Evolutionary conservation across 2,888 invertebrate species (phyloP).

Genomic region (Drosophila ezoana): DNA sequence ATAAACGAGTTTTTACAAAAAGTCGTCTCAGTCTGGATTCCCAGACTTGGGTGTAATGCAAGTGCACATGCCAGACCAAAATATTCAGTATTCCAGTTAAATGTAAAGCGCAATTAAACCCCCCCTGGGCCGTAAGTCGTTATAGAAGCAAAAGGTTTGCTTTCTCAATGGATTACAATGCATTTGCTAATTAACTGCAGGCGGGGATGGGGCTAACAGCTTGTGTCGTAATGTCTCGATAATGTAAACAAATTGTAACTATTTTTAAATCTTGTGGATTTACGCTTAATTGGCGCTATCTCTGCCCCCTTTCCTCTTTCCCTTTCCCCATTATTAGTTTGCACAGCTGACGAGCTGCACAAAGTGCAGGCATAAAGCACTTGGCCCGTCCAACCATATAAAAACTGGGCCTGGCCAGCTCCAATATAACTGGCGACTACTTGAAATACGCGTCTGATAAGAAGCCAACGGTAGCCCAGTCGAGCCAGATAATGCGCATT

Average conservation of each 20-base stretch:
- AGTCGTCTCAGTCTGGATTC: conserved; percentile 11
- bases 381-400: conserved; percentile 14
- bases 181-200: conserved; percentile 37
- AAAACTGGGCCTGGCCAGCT: not conserved
- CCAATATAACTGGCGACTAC: conserved; percentile 44
- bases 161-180: conserved; percentile 23
- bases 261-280: conserved; percentile 62
- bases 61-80: conserved; percentile 7
- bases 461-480: conserved; percentile 4
- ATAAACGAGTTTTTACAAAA: conserved; percentile 13
- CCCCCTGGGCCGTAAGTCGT: conserved; percentile 9
- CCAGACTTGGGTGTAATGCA: not conserved
- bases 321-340: conserved; percentile 17
- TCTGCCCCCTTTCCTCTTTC: not conserved
- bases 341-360: conserved; percentile 41
- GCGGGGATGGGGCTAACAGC: not conserved
- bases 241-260: conserved; percentile 72
- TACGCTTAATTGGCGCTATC: conserved; percentile 47
- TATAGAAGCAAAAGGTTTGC: conserved; percentile 19
- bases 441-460: conserved; percentile 42
- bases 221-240: conserved; percentile 30
- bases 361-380: conserved; percentile 11
- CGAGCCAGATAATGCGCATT: conserved; percentile 34
- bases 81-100: conserved; percentile 42
- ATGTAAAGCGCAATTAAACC: conserved; percentile 55